phyloP scores from a whole-genome alignment of 2,797 vertebrate genomes.

The Strix occidentalis region DNA sequence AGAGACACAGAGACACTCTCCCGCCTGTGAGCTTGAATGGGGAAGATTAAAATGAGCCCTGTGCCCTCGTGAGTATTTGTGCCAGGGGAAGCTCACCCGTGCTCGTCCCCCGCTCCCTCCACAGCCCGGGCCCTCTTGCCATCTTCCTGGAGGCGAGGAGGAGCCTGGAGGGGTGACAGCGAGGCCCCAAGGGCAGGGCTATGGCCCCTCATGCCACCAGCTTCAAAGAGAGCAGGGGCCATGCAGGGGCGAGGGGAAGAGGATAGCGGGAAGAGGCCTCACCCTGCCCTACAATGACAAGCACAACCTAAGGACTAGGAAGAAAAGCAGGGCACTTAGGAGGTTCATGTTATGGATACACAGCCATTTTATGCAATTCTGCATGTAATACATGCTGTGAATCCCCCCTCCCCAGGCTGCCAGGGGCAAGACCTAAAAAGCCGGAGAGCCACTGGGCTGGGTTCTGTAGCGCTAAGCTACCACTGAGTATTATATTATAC shows the following conservation, averaged over 20 bases:
- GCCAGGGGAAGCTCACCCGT: background rate
- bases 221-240: background rate
- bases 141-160: background rate
- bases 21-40: accelerated
- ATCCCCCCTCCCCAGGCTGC: background rate
- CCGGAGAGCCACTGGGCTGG: background rate
- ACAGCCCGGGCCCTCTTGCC: background rate
- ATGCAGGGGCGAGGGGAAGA: accelerated
- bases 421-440: background rate
- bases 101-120: background rate
- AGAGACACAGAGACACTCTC: background rate
- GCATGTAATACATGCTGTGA: background rate
- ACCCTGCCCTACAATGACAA: accelerated
- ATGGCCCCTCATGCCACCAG: background rate
- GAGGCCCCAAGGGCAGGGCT: accelerated
- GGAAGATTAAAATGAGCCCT: background rate
- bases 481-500: accelerated
- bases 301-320: background rate
- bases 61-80: too few relatives aligned
- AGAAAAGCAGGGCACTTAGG: background rate
- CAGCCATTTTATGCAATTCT: background rate
- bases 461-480: background rate
- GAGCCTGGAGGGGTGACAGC: background rate
- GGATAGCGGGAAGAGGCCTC: accelerated
- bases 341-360: background rate